These are phyloP conservation scores for Diploscapter pachys DNA, from an alignment of 1,140 invertebrate species.

Conservation along the genomic window DNA sequence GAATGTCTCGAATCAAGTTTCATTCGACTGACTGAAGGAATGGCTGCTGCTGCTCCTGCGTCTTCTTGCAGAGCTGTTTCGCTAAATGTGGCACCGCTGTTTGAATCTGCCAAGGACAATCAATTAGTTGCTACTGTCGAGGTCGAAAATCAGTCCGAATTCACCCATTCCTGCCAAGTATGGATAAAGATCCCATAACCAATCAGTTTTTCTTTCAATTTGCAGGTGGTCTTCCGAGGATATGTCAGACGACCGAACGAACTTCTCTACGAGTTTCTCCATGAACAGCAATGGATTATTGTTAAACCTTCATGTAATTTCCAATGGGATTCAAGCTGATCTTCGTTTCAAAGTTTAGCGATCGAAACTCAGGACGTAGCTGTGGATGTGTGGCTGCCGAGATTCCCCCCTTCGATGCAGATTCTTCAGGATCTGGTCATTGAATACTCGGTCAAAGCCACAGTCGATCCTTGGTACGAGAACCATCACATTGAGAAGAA, in stretches of 20 bases:
- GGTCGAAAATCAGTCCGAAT: conserved; percentile 21
- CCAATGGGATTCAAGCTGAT: background rate
- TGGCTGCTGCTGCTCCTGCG: too few species aligned
- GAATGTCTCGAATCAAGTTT: too few species aligned
- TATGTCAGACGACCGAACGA: conserved; percentile 22
- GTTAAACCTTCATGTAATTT: conserved; percentile 18
- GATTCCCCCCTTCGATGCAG: conserved; percentile 33
- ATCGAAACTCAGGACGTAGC: conserved; percentile 16
- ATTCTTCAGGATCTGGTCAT: conserved; percentile 27
- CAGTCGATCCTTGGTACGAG: conserved; percentile 31
- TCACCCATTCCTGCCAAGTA: conserved; percentile 22
- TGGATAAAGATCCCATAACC: too few species aligned
- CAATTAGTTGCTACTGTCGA: conserved; percentile 31
- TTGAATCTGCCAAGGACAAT: conserved; percentile 29
- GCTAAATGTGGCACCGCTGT: background rate
- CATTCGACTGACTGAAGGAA: too few species aligned
- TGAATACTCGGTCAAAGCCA: conserved; percentile 30
- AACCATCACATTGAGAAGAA: conserved; percentile 35
- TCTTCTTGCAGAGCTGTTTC: too few species aligned
- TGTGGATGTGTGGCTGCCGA: conserved; percentile 34
- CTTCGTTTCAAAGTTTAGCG: background rate
- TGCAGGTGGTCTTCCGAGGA: conserved; percentile 22
- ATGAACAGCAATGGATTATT: conserved; percentile 35
- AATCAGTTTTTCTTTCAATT: too few species aligned
- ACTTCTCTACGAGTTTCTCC: conserved; percentile 37